These are phyloP conservation scores for Cyclura pinguis DNA, from an alignment of 2,797 vertebrate genomes.

Conservation along the genomic window DNA sequence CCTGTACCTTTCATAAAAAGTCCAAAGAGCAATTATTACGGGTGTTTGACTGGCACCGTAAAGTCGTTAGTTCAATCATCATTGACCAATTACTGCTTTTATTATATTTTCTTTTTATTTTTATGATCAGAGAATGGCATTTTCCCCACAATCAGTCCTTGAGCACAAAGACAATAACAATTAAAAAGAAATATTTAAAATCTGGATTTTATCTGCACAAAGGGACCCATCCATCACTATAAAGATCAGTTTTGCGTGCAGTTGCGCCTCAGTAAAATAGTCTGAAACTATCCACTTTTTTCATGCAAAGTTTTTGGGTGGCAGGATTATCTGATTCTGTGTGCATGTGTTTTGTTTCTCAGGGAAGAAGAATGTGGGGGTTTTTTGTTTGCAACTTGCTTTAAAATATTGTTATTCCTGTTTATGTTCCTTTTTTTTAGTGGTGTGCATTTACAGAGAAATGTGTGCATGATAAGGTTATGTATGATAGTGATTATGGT, in stretches of 20 bases:
- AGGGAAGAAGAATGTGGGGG: slow-evolving; percentile 19
- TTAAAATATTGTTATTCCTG: slow-evolving; percentile 63
- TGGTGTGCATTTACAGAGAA: slow-evolving; percentile 64
- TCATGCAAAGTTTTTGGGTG: slow-evolving; percentile 8
- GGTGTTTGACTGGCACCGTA: slow-evolving; percentile 76
- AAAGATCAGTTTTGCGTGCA: slow-evolving; percentile 70
- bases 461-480: slow-evolving; percentile 67
- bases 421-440: slow-evolving; percentile 53
- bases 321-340: not conserved
- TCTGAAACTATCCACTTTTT: slow-evolving; percentile 54
- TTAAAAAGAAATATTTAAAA: slow-evolving; percentile 75
- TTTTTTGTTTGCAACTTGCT: slow-evolving; percentile 47
- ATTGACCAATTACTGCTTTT: slow-evolving; percentile 88
- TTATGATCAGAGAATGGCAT: slow-evolving; percentile 79
- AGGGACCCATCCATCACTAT: slow-evolving; percentile 63
- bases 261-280: slow-evolving; percentile 56
- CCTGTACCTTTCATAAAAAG: slow-evolving; percentile 76
- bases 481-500: slow-evolving; percentile 64
- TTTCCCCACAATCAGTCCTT: slow-evolving; percentile 83
- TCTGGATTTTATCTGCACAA: slow-evolving; percentile 74
- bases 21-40: slow-evolving; percentile 87
- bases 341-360: slow-evolving; percentile 11
- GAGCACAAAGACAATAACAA: slow-evolving; percentile 80
- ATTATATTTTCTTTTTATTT: slow-evolving; percentile 85
- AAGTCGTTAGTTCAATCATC: slow-evolving; percentile 84